A percentile compares a stretch with the other conserved stretches of the same genome.
Evolutionary conservation across 2,888 invertebrate species (phyloP).

Genomic region (Lamproptera curius): DNA sequence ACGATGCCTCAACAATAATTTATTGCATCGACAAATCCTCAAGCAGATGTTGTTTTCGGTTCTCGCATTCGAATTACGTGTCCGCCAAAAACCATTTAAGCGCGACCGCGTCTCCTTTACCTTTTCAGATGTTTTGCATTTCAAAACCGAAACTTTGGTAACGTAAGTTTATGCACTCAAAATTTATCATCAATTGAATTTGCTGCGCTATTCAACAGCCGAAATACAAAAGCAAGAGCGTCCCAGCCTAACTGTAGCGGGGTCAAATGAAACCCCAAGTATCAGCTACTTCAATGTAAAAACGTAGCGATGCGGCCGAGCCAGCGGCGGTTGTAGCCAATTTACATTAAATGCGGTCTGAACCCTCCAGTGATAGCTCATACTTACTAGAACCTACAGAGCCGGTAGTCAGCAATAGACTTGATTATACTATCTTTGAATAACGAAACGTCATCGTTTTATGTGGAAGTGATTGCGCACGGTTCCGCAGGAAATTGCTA

Average conservation of each 20-base stretch:
- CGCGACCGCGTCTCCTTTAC: conserved; percentile 19
- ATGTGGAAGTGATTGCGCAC: conserved; percentile 17
- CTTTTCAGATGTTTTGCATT: conserved; percentile 19
- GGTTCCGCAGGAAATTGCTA: conserved; percentile 16
- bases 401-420: conserved; percentile 25
- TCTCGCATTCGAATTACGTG: conserved; percentile 12
- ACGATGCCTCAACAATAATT: conserved; percentile 25
- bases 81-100: conserved; percentile 5
- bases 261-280: conserved; percentile 65
- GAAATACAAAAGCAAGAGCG: conserved; percentile 59
- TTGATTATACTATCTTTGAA: conserved; percentile 35
- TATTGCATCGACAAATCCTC: conserved; percentile 22
- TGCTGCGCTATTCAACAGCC: conserved; percentile 54
- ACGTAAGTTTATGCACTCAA: conserved; percentile 42
- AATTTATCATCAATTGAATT: conserved; percentile 54
- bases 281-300: conserved; percentile 69
- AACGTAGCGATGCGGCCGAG: conserved; percentile 57
- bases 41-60: conserved; percentile 22
- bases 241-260: conserved; percentile 51
- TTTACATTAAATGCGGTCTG: conserved; percentile 73
- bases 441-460: conserved; percentile 27
- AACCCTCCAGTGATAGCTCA: conserved; percentile 62
- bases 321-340: conserved; percentile 50
- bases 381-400: conserved; percentile 43
- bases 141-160: conserved; percentile 22